phyloP scores from a whole-genome alignment of 2,113 vertebrate species.

The Thymallus thymallus region DNA sequence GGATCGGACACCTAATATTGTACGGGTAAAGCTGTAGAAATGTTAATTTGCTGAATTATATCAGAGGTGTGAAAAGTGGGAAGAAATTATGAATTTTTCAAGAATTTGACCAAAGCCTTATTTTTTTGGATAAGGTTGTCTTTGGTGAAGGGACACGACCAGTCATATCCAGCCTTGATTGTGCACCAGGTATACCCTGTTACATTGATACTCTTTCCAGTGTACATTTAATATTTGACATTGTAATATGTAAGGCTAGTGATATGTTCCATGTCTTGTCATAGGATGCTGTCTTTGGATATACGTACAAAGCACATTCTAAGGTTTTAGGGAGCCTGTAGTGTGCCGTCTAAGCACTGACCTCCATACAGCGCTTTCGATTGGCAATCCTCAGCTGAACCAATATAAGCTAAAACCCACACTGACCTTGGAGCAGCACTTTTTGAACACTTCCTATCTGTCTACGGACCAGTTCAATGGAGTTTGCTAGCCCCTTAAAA shows the following conservation, averaged over 20 bases:
- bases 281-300: neutral
- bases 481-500: neutral
- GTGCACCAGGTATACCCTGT: neutral
- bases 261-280: too few species aligned
- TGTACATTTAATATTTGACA: neutral
- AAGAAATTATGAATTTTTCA: too few species aligned
- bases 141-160: neutral
- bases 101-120: too few species aligned
- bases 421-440: neutral
- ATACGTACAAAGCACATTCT: constrained; percentile 7
- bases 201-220: neutral
- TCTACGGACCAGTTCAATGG: neutral
- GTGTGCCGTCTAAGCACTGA: neutral
- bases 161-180: neutral
- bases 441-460: neutral
- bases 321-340: neutral
- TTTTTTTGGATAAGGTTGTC: too few species aligned
- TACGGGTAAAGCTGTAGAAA: too few species aligned
- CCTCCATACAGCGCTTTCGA: neutral
- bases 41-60: too few species aligned
- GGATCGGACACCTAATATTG: too few species aligned
- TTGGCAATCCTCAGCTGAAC: neutral
- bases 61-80: too few species aligned
- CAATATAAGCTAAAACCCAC: constrained; percentile 29
- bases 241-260: too few species aligned